Percentiles rank a stretch among this genome's conserved stretches.
Evolutionary conservation across 1,140 invertebrate species (phyloP).

Genomic region (Paraescarpia echinospica): DNA sequence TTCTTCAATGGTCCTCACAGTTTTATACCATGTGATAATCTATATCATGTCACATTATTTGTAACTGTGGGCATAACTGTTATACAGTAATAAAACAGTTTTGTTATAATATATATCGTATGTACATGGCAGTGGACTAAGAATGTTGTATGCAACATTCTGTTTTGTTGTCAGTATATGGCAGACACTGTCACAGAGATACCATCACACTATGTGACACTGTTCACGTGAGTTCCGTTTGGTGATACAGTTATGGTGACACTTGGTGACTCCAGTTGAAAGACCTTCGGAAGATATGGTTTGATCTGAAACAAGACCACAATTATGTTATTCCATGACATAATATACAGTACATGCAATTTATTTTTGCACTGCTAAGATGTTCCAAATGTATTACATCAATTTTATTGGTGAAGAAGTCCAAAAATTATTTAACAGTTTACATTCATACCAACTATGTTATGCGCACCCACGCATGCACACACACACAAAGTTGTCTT

Average conservation of each 20-base stretch:
- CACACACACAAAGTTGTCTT: no score
- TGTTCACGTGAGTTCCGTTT: not conserved
- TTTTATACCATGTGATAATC: not conserved
- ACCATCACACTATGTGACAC: not conserved
- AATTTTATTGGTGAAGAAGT: no score
- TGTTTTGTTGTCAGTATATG: not conserved
- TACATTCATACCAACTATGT: no score
- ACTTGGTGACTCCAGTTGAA: not conserved
- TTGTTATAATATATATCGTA: not conserved
- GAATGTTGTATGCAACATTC: not conserved
- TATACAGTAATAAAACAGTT: not conserved
- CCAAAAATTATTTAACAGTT: no score
- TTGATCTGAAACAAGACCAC: not conserved
- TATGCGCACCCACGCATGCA: not conserved
- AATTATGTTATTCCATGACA: not conserved
- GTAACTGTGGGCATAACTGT: not conserved
- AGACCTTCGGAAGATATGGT: not conserved
- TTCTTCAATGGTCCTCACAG: not conserved
- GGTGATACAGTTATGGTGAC: not conserved
- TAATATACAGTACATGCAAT: not conserved
- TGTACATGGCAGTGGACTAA: not conserved
- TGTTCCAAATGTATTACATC: no score
- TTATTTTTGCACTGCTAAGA: no score
- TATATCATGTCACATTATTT: not conserved
- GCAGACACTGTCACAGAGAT: not conserved